Percentiles rank a stretch among this genome's conserved stretches.
phyloP scores from a whole-genome alignment of 2,888 invertebrate species.

The Ethmia dodecea region DNA sequence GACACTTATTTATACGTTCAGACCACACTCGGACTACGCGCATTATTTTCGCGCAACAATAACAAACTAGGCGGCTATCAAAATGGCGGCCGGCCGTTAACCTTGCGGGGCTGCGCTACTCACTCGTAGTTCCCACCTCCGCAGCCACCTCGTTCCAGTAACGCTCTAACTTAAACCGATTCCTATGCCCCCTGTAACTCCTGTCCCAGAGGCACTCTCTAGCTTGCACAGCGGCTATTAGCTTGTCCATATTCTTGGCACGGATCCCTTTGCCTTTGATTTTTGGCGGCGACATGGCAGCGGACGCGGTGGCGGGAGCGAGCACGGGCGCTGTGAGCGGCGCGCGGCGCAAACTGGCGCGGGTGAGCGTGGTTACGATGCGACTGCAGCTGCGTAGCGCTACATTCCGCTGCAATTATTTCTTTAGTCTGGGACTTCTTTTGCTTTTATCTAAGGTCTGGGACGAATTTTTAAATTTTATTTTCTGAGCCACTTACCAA shows the following conservation, averaged over 20 bases:
- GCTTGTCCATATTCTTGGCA: conserved; percentile 64
- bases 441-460: too few relatives aligned
- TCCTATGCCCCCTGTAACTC: conserved; percentile 63
- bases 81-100: too few relatives aligned
- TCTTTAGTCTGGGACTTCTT: too few relatives aligned
- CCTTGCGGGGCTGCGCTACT: conserved; percentile 38
- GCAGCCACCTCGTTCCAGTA: conserved; percentile 71
- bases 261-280: conserved; percentile 49
- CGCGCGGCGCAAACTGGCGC: conserved; percentile 40
- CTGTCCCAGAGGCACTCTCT: conserved; percentile 70
- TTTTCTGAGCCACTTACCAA: too few relatives aligned
- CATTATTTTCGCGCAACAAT: too few relatives aligned
- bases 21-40: too few relatives aligned
- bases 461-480: too few relatives aligned
- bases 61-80: too few relatives aligned
- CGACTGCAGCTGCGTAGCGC: too few relatives aligned
- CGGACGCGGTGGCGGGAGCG: conserved; percentile 50
- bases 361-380: neutral
- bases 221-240: conserved; percentile 69
- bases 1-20: too few relatives aligned
- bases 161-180: conserved; percentile 64
- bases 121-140: conserved; percentile 66
- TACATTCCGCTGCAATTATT: too few relatives aligned
- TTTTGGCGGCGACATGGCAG: conserved; percentile 44
- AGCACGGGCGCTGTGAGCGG: conserved; percentile 33